These are phyloP conservation scores for Oxygymnocypris stewartii DNA, from an alignment of 2,113 vertebrate genomes.

Conservation along the genomic window DNA sequence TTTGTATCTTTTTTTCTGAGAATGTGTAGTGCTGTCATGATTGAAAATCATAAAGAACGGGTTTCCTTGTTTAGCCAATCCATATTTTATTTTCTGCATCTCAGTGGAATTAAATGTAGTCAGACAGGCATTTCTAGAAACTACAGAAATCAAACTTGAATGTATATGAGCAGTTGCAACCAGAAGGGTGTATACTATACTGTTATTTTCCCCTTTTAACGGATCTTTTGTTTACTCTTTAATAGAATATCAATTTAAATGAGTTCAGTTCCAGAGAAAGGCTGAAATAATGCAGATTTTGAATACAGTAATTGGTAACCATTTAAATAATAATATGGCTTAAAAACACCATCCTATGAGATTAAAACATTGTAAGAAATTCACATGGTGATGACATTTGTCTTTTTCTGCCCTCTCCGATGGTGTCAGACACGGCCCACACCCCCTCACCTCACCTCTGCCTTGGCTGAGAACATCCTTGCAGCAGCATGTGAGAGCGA, in stretches of 20 bases:
- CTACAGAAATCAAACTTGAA: neutral
- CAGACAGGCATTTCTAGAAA: neutral
- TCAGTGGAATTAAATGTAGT: neutral
- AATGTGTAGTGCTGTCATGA: neutral
- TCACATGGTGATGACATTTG: neutral
- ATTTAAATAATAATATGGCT: neutral
- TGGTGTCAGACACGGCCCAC: conserved; percentile 88
- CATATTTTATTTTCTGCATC: neutral
- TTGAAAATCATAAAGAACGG: too few relatives aligned
- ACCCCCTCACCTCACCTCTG: conserved; percentile 96
- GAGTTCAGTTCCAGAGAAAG: neutral
- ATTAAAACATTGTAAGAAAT: neutral
- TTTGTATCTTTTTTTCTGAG: too few relatives aligned
- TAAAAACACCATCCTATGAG: neutral
- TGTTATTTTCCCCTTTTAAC: neutral
- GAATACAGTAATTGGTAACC: neutral
- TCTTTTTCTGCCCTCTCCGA: neutral
- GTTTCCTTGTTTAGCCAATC: neutral
- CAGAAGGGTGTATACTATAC: neutral
- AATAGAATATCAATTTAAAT: neutral
- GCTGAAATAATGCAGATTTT: neutral
- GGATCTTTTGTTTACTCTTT: neutral
- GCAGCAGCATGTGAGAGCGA: conserved; percentile 96
- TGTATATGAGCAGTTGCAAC: neutral
- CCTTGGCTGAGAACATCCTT: conserved; percentile 98